Evolutionary conservation across 2,888 invertebrate genomes (phyloP), one percentile per base, ranked within the genome.

Genomic region (Athalia cordata): DNA sequence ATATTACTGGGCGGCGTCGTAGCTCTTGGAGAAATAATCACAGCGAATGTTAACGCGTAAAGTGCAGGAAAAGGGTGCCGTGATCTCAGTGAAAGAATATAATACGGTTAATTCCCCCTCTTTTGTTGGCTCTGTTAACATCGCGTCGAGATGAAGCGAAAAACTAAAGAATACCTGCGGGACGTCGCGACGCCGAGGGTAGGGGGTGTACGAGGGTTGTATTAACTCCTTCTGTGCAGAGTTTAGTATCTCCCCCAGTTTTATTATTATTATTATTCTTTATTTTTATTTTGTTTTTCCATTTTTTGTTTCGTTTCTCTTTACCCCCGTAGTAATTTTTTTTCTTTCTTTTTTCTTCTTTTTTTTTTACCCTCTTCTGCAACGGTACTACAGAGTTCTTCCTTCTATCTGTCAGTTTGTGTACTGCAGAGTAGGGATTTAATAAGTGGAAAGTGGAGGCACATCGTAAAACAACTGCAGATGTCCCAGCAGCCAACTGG

Each of bases 381-480:
- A 29, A 29, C 29, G 29, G 29, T 29, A 29, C 29, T 29, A 9
- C 52, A 7, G 52, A 7, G 52, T 7, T 52, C 11, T 11, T 52
- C 11, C 52, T 7, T 7, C 52, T 55, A 55, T 9, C 72, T 59
- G 47, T 59, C 72, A 57, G 72, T 45, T 57, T 59, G 29, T 29
- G 57, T 59, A 72, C 62, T 50, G 13, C 43, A 29, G 62, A 15
- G 75, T 61, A 9, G 61, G 62, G 72, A 78, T 78, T 78, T 78
- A 78, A 78, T 78, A 78, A 78, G 72, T 78, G 72, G 62, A 61
- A 65, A 62, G 62, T 64, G 43, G 64, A 43, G 72, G 62, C 70
- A 55, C 55, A 55, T 74, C 78, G 72, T 78, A 61, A 78, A 78
- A 72, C 72, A 72, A 74, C 64, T 65, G 52, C 64, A 47, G 65